Conservation (phyloP, 2,797 vertebrate genomes). For the Heliangelus exortis region DNA sequence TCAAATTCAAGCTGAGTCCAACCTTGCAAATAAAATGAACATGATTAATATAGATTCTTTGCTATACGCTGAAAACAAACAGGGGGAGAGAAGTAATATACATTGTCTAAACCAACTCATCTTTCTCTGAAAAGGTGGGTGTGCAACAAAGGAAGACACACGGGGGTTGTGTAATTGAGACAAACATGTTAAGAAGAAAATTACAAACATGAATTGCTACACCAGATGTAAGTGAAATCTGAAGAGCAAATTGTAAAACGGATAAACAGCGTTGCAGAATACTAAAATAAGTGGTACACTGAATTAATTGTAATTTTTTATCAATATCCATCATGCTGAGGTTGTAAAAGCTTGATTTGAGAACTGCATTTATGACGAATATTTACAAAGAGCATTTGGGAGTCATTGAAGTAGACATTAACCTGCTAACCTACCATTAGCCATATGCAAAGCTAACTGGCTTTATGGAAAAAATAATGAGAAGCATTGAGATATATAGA, state of each 20-base stretch:
- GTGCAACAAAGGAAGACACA: background rate
- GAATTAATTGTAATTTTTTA: background rate
- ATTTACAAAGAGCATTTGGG: background rate
- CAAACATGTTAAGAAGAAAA: background rate
- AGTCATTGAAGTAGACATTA: background rate
- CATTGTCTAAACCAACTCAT: rapidly evolving
- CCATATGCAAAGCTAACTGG: background rate
- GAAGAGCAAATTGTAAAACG: background rate
- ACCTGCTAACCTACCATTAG: background rate
- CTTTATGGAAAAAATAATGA: background rate
- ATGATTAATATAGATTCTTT: background rate
- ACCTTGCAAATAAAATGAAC: background rate
- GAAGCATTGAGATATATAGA: background rate
- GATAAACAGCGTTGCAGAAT: background rate
- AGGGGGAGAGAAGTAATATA: background rate
- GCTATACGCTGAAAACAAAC: background rate
- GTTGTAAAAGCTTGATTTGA: background rate
- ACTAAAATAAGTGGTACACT: background rate
- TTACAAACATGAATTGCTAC: background rate
- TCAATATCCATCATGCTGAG: background rate
- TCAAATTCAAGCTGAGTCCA: background rate
- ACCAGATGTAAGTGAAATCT: background rate
- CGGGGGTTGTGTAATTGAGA: background rate
- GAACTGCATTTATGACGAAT: background rate
- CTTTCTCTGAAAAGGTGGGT: background rate